These are phyloP conservation scores for Cataglyphis cursor DNA, from an alignment of 2,888 invertebrate species.

Conservation along the genomic window DNA sequence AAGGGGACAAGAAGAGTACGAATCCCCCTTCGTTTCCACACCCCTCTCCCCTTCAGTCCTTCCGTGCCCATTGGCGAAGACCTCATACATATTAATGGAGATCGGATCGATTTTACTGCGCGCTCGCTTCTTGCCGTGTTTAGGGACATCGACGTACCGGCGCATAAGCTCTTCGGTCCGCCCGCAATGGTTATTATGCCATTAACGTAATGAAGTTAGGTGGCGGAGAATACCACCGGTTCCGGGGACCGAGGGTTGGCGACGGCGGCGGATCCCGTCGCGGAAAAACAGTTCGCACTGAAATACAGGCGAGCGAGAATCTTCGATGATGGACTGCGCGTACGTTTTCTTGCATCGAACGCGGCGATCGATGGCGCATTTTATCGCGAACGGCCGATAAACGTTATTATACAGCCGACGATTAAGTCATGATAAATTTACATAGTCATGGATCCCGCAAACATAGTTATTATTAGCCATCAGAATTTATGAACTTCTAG, in stretches of 20 bases:
- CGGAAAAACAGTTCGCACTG: slow-evolving; percentile 53
- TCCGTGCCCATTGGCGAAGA: slow-evolving; percentile 73
- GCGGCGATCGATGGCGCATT: slow-evolving; percentile 32
- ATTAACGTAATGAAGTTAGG: slow-evolving; percentile 86
- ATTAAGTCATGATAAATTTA: neutral
- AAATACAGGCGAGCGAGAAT: slow-evolving; percentile 45
- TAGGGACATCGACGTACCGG: slow-evolving; percentile 80
- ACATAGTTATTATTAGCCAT: slow-evolving; percentile 15
- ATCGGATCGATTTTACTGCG: slow-evolving; percentile 81
- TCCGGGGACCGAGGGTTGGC: slow-evolving; percentile 32
- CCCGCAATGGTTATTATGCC: slow-evolving; percentile 85
- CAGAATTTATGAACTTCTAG: neutral
- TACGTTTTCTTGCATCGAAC: slow-evolving; percentile 43
- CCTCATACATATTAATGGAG: slow-evolving; percentile 86
- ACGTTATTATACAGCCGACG: slow-evolving; percentile 19
- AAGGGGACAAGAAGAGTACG: slow-evolving; percentile 30
- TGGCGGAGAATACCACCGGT: slow-evolving; percentile 41
- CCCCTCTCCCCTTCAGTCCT: slow-evolving; percentile 58
- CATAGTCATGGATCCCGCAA: neutral
- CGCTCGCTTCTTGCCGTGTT: slow-evolving; percentile 80
- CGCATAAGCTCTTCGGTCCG: slow-evolving; percentile 80
- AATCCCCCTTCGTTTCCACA: slow-evolving; percentile 31
- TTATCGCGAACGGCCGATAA: slow-evolving; percentile 18
- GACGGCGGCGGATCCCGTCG: slow-evolving; percentile 34
- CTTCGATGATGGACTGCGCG: slow-evolving; percentile 53